Base-by-base conservation (phyloP, 2,888 invertebrate genomes). In the Dynastes hyllus region DNA sequence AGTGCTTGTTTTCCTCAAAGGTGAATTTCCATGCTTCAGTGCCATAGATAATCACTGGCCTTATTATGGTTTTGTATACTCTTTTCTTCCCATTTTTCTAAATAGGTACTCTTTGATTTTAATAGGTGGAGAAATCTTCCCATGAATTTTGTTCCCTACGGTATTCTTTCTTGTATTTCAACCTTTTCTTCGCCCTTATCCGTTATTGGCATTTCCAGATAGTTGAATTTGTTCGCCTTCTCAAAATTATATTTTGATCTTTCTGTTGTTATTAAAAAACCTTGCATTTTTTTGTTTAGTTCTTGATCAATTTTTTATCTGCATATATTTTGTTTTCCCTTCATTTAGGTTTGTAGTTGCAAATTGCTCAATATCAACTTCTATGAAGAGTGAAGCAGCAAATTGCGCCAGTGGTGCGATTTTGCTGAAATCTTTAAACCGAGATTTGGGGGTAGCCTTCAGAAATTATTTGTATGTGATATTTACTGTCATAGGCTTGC, bases 11-110 rank as follows among this genome's bases (percentile, higher is more conserved):
- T 11, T n/a, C 16, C 16, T 53, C 13, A 5, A 16, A 5, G 16
- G 16, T 16, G n/a, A 53, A 3, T 16, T 53, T 53, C 53, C 53
- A 53, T 53, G 53, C 16, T 16, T 16, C 53, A 16, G 5, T 16
- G 2, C n/a, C 53, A 16, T 16, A 53, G 16, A 53, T 53, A 53
- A 53, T 16, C 53, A 53, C 53, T 53, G 53, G n/a, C 16, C 13
- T 53, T 53, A 16, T 53, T 53, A 53, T 53, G n/a, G 13, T 53
- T 16, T 53, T 13, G 16, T 53, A 53, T 16, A 16, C 2, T 53
- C 40, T 66, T 66, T 66, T 66, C 16, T 53, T 53, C 13, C 13
- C 53, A 53, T 53, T 53, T 51, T 51, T 9, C 51, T 9, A 51
- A n/a, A 51, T 51, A 1, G 22, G 1, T 22, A 51, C n/a, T 51